Conservation (phyloP, 2,113 vertebrate genomes). For the Cranoglanis bouderius region DNA sequence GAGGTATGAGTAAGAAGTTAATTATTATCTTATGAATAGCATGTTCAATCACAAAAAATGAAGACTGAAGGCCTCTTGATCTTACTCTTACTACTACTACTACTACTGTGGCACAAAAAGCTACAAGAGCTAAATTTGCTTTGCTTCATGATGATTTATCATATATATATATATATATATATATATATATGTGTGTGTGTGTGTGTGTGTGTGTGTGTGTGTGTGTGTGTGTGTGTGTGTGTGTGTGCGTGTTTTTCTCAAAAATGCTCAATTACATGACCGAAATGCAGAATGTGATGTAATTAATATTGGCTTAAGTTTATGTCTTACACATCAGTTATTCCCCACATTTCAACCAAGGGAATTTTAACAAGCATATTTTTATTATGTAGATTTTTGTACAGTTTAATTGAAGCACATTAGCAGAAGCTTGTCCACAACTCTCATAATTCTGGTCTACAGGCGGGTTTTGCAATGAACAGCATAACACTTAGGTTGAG, state of each 20-base stretch:
- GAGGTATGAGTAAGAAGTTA: neutral
- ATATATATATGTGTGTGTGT: no score
- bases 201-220: no score
- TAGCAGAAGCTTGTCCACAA: constrained; percentile 15
- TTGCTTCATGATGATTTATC: neutral
- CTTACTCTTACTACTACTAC: neutral
- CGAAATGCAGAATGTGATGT: neutral
- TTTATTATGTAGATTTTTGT: neutral
- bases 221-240: no score
- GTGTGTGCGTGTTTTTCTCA: neutral
- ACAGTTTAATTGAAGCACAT: neutral
- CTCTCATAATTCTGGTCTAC: constrained; percentile 35
- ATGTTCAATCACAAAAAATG: neutral
- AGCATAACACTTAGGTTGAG: constrained; percentile 43
- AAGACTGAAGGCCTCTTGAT: neutral
- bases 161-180: no score
- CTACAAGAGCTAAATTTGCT: neutral
- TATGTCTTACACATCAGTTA: neutral
- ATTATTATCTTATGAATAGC: neutral
- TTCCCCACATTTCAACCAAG: neutral
- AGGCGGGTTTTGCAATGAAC: constrained; percentile 27
- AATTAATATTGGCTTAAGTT: neutral
- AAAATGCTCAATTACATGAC: neutral
- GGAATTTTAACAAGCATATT: neutral
- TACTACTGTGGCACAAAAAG: neutral